phyloP scores from a whole-genome alignment of 2,888 invertebrate genomes.

The Subacronicta megacephala region DNA sequence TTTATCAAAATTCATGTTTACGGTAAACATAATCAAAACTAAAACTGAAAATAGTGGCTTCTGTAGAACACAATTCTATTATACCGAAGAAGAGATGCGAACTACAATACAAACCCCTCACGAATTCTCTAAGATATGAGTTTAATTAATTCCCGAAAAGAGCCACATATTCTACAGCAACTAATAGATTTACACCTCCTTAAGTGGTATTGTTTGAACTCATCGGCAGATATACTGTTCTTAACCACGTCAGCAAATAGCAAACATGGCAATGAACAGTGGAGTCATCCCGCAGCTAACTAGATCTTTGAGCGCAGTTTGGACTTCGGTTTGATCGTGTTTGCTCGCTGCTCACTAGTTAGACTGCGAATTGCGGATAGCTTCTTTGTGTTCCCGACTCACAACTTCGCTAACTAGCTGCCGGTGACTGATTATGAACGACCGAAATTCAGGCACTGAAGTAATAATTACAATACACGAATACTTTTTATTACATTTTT shows the following conservation, averaged over 20 bases:
- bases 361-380: slow-evolving; percentile 79
- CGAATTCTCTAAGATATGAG: slow-evolving; percentile 36
- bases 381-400: slow-evolving; percentile 85
- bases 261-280: slow-evolving; percentile 75
- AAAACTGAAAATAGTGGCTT: not conserved
- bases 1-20: not conserved
- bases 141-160: slow-evolving; percentile 61
- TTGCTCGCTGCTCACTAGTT: slow-evolving; percentile 82
- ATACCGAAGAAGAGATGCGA: not conserved
- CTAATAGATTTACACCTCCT: slow-evolving; percentile 63
- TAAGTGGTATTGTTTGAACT: slow-evolving; percentile 51
- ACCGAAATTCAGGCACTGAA: slow-evolving; percentile 50
- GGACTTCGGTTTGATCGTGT: slow-evolving; percentile 84
- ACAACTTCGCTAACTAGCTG: slow-evolving; percentile 85
- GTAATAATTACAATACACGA: slow-evolving; percentile 40
- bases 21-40: not conserved
- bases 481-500: slow-evolving; percentile 12
- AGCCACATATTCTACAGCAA: slow-evolving; percentile 38
- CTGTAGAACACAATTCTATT: not conserved
- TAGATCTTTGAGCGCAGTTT: slow-evolving; percentile 86
- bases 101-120: not conserved
- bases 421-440: slow-evolving; percentile 70
- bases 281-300: slow-evolving; percentile 80
- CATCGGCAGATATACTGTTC: slow-evolving; percentile 59
- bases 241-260: slow-evolving; percentile 64